Conservation (phyloP, 1,140 invertebrate species). For the Panagrolaimus sp. region DNA sequence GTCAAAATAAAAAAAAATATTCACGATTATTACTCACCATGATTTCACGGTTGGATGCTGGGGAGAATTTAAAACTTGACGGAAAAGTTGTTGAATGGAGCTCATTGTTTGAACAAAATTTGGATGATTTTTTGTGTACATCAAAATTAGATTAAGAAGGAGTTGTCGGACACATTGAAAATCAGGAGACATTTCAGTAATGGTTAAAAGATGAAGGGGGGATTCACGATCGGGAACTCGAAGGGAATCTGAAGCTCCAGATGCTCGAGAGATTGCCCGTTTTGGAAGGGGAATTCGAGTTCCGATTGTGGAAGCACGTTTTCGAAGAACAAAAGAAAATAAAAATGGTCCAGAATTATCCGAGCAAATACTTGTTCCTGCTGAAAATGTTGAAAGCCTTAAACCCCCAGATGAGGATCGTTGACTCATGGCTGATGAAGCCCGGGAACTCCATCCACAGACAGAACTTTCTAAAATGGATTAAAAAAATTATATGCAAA, state of each 20-base stretch:
- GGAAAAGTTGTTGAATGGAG: conserved; percentile 52
- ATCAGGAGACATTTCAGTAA: conserved; percentile 58
- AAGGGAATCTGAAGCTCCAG: conserved; percentile 56
- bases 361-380: conserved; percentile 57
- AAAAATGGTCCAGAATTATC: conserved; percentile 59
- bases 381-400: conserved; percentile 57
- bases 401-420: conserved; percentile 55
- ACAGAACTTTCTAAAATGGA: conserved; percentile 50
- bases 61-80: conserved; percentile 57
- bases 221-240: conserved; percentile 57
- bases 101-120: conserved; percentile 56
- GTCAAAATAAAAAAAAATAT: too few species aligned
- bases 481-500: neutral
- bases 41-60: conserved; percentile 57
- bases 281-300: conserved; percentile 57
- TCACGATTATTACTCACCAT: conserved; percentile 36
- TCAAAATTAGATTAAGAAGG: conserved; percentile 51
- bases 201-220: conserved; percentile 51
- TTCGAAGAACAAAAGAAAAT: conserved; percentile 56
- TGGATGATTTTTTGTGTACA: conserved; percentile 50
- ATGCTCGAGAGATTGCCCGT: conserved; percentile 57
- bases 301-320: conserved; percentile 58
- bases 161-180: conserved; percentile 59
- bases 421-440: conserved; percentile 57
- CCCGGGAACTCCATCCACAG: conserved; percentile 56